These are phyloP conservation scores for Siphlonurus alternatus DNA, from an alignment of 2,888 invertebrate genomes.

Conservation along the genomic window DNA sequence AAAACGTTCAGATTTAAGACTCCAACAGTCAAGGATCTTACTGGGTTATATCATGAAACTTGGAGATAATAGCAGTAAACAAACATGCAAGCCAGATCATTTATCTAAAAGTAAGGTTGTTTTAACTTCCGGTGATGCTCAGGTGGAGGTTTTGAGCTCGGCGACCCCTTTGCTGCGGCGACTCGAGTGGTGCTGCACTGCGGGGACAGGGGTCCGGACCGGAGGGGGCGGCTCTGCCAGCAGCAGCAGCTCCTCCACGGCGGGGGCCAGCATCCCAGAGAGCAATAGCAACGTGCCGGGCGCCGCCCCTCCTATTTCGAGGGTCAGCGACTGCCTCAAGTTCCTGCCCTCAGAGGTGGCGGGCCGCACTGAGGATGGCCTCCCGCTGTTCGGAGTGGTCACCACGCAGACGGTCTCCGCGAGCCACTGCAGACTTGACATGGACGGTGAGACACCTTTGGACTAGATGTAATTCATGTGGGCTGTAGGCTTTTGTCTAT, in stretches of 20 bases:
- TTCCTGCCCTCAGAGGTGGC: conserved; percentile 37
- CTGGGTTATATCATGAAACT: too few relatives aligned
- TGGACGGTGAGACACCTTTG: conserved; percentile 21
- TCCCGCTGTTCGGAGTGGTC: conserved; percentile 36
- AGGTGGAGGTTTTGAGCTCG: conserved; percentile 33
- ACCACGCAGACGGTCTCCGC: conserved; percentile 47
- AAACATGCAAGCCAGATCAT: too few relatives aligned
- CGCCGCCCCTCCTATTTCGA: conserved; percentile 20
- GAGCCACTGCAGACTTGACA: conserved; percentile 36
- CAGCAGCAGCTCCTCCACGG: conserved; percentile 2
- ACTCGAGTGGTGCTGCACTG: conserved; percentile 37
- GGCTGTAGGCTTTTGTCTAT: neutral
- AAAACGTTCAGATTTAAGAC: too few relatives aligned
- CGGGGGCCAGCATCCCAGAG: conserved; percentile 25
- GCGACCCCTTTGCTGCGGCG: conserved; percentile 45
- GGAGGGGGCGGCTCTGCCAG: conserved; percentile 10
- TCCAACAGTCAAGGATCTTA: too few relatives aligned
- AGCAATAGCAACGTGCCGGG: conserved; percentile 10
- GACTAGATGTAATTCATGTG: neutral
- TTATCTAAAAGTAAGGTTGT: too few relatives aligned
- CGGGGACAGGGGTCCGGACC: neutral
- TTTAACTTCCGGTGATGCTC: too few relatives aligned
- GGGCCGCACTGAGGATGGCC: conserved; percentile 27
- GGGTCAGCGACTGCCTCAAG: conserved; percentile 31
- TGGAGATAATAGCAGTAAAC: too few relatives aligned